Evolutionary conservation across 2,797 vertebrate genomes (phyloP).

Genomic region (Lepus townsendii): DNA sequence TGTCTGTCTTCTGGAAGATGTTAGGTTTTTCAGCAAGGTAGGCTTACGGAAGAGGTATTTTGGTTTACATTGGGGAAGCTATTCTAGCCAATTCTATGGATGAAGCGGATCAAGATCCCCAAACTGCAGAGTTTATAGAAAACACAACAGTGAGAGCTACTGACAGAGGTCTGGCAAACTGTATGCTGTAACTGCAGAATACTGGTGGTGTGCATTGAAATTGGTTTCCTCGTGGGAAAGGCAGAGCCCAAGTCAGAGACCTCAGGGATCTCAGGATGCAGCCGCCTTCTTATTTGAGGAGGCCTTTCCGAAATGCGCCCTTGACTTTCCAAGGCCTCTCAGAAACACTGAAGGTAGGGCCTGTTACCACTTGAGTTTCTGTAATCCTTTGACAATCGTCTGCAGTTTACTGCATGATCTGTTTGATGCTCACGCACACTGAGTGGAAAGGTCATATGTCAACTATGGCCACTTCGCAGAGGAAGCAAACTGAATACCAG

Average conservation of each 20-base stretch:
- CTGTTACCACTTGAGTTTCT: not conserved
- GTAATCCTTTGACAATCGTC: not conserved
- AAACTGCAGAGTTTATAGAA: conserved; percentile 20
- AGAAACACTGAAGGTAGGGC: conserved; percentile 22
- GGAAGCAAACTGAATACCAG: conserved; percentile 19
- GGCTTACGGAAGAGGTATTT: not conserved
- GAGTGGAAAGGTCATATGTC: not conserved
- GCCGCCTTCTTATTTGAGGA: not conserved
- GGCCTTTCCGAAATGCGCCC: not conserved
- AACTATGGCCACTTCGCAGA: conserved; percentile 53
- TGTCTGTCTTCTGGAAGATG: conserved; percentile 13
- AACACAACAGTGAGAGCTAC: conserved; percentile 5
- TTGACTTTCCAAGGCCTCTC: not conserved
- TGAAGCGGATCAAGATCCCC: not conserved
- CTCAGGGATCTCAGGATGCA: not conserved
- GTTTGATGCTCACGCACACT: not conserved
- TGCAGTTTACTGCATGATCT: conserved; percentile 10
- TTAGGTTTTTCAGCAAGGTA: conserved; percentile 42
- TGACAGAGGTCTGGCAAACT: conserved; percentile 23
- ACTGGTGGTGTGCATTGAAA: not conserved
- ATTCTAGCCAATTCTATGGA: not conserved
- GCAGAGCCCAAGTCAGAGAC: not conserved
- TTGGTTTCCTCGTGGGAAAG: not conserved
- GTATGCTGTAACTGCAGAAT: conserved; percentile 1
- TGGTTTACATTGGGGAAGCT: not conserved